phyloP scores from a whole-genome alignment of 2,888 invertebrate genomes.

The Agrochola lychnidis region DNA sequence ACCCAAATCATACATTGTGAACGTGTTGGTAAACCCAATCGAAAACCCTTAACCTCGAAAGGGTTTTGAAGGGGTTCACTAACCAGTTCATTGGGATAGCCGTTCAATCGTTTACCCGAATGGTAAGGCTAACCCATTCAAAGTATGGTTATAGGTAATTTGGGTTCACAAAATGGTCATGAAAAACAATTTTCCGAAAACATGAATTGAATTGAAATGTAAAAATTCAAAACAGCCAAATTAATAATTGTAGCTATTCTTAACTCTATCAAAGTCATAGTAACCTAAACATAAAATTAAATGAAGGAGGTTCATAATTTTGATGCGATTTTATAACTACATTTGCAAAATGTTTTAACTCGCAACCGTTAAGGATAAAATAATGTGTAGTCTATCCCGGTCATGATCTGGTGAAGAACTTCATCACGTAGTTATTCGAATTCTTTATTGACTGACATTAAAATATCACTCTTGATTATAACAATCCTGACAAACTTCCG shows the following conservation, averaged over 20 bases:
- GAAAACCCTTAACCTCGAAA: background rate
- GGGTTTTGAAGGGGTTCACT: background rate
- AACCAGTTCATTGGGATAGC: background rate
- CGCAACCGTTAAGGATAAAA: background rate
- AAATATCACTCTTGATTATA: background rate
- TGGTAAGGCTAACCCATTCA: background rate
- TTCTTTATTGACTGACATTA: background rate
- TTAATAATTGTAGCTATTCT: background rate
- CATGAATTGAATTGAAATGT: background rate
- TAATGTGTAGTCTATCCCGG: background rate
- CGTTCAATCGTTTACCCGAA: background rate
- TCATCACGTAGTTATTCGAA: background rate
- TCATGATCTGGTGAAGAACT: background rate
- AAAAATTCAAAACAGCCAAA: background rate
- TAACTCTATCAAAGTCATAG: background rate
- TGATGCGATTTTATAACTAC: background rate
- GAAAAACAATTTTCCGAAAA: slow-evolving; percentile 2
- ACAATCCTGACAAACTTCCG: too few species aligned
- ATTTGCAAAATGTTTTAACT: background rate
- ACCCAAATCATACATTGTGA: background rate
- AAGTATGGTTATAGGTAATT: background rate
- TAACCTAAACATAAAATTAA: too few species aligned
- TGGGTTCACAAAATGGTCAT: background rate
- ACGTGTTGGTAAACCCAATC: background rate
- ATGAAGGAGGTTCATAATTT: background rate